A percentile compares a stretch with the other conserved stretches of the same genome.
phyloP scores from a whole-genome alignment of 37 sponge, comb jelly and placozoan species.

The Amphimedon queenslandica region DNA sequence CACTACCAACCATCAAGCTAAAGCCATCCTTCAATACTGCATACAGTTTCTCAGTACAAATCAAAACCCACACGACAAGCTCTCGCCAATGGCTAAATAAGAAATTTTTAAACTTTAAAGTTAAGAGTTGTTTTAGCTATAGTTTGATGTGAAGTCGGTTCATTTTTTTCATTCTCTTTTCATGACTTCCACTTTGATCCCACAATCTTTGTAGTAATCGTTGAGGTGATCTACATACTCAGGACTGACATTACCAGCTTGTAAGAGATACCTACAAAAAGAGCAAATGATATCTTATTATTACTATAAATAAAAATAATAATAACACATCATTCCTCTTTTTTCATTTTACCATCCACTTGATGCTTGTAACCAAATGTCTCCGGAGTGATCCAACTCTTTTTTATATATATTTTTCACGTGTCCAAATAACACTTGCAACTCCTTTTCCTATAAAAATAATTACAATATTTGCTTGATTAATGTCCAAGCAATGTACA shows the following conservation, averaged over 20 bases:
- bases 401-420: conserved; percentile 45
- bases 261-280: not conserved
- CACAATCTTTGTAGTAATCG: too few species aligned
- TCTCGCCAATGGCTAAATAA: not conserved
- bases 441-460: conserved; percentile 38
- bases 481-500: too few species aligned
- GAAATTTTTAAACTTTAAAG: too few species aligned
- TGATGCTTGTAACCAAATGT: conserved; percentile 63
- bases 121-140: too few species aligned
- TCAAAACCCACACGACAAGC: conserved; percentile 64
- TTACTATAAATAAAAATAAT: too few species aligned
- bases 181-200: too few species aligned
- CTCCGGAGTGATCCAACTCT: not conserved
- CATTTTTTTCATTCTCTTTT: too few species aligned
- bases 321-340: too few species aligned
- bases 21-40: conserved; percentile 41
- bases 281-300: too few species aligned
- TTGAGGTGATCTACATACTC: too few species aligned
- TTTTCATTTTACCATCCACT: conserved; percentile 67
- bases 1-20: conserved; percentile 19
- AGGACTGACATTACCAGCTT: not conserved
- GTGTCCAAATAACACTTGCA: conserved; percentile 71
- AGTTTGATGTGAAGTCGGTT: too few species aligned
- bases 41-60: conserved; percentile 46
- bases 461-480: too few species aligned